Percentiles rank a stretch among this genome's conserved stretches.
phyloP scores from a whole-genome alignment of 2,797 vertebrate genomes.

The Epinephelus coioides region DNA sequence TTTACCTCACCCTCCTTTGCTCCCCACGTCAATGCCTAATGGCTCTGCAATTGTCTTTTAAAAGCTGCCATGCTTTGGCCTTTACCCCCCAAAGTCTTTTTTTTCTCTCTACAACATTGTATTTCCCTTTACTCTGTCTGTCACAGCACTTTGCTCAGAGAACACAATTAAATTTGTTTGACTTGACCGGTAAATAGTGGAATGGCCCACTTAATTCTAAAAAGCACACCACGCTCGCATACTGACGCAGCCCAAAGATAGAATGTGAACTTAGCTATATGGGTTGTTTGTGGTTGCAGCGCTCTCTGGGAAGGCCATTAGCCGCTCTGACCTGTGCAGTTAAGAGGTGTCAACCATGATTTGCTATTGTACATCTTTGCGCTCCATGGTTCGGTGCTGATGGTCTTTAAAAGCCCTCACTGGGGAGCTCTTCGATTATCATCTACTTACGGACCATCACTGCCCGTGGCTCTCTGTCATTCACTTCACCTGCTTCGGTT shows the following conservation, averaged over 20 bases:
- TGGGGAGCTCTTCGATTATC: slow-evolving; percentile 68
- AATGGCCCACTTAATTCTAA: slow-evolving; percentile 52
- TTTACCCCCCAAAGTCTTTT: slow-evolving; percentile 36
- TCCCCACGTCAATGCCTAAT: slow-evolving; percentile 73
- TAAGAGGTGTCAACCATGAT: slow-evolving; percentile 73
- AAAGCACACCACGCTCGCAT: slow-evolving; percentile 27
- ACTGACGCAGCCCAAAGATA: slow-evolving; percentile 52
- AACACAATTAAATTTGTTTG: slow-evolving; percentile 76
- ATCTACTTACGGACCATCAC: slow-evolving; percentile 66
- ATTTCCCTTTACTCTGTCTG: slow-evolving; percentile 53
- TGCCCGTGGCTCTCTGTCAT: slow-evolving; percentile 46
- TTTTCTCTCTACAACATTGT: slow-evolving; percentile 25
- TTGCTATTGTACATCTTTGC: slow-evolving; percentile 71
- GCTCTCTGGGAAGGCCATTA: slow-evolving; percentile 76
- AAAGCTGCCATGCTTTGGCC: slow-evolving; percentile 67
- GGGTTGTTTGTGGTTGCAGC: slow-evolving; percentile 67
- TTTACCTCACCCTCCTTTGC: slow-evolving; percentile 41
- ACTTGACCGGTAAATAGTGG: slow-evolving; percentile 68
- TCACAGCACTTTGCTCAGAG: slow-evolving; percentile 67
- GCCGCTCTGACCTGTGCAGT: slow-evolving; percentile 71
- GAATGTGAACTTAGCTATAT: slow-evolving; percentile 54
- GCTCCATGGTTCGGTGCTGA: slow-evolving; percentile 71
- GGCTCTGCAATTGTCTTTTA: slow-evolving; percentile 80
- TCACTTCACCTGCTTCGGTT: slow-evolving; percentile 67
- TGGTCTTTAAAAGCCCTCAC: slow-evolving; percentile 76